Percentiles rank a stretch among this genome's conserved stretches.
phyloP scores from a whole-genome alignment of 2,113 vertebrate species.

The Benthochromis sp. region DNA sequence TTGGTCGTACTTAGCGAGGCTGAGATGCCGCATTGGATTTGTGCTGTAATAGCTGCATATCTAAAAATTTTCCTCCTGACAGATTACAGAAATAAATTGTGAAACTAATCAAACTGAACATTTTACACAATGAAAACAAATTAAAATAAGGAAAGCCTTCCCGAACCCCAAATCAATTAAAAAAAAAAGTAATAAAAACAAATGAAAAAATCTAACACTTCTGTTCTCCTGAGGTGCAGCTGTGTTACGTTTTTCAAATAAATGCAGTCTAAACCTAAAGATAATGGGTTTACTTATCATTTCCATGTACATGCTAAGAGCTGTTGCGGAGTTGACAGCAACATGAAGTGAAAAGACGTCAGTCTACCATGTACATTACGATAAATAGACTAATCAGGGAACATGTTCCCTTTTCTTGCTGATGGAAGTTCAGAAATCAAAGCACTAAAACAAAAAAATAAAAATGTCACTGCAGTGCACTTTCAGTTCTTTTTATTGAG shows the following conservation, averaged over 20 bases:
- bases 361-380: not conserved
- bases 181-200: not conserved
- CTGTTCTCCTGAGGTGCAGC: not conserved
- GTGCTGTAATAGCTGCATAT: not conserved
- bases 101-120: not conserved
- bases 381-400: not conserved
- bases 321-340: not conserved
- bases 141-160: not conserved
- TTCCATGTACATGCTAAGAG: not conserved
- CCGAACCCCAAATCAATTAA: rapidly evolving
- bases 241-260: not conserved
- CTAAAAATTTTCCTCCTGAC: not conserved
- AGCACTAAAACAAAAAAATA: not conserved
- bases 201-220: not conserved
- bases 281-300: not conserved
- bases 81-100: not conserved
- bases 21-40: not conserved
- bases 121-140: not conserved
- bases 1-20: not conserved
- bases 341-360: not conserved
- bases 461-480: not conserved
- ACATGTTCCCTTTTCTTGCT: not conserved
- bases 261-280: not conserved
- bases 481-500: conserved; percentile 63
- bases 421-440: not conserved